Conservation (phyloP, 2,888 invertebrate species). For the Stenoptilia bipunctidactyla region DNA sequence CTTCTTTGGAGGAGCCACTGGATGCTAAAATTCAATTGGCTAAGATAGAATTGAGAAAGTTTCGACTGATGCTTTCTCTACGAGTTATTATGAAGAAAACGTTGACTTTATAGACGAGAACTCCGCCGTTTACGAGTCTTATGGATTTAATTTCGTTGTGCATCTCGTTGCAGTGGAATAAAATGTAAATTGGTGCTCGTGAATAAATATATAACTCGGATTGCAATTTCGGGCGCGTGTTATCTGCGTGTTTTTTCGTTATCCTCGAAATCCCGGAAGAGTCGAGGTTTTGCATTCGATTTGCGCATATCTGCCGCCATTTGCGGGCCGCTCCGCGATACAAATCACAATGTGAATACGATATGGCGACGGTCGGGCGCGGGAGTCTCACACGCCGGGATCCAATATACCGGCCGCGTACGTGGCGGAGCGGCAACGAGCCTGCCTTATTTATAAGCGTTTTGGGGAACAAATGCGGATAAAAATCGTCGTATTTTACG, state of each 20-base stretch:
- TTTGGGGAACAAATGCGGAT: too few species aligned
- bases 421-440: not conserved
- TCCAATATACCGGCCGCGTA: not conserved
- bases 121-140: not conserved
- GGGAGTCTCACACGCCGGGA: not conserved
- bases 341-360: constrained; percentile 58
- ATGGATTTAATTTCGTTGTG: not conserved
- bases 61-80: constrained; percentile 22
- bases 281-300: constrained; percentile 36
- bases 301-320: constrained; percentile 34
- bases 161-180: not conserved
- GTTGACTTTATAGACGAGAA: not conserved
- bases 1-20: constrained; percentile 27
- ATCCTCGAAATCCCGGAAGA: not conserved
- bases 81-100: constrained; percentile 6
- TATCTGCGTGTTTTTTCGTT: constrained; percentile 1
- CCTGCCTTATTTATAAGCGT: too few species aligned
- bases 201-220: too few species aligned
- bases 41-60: constrained; percentile 34
- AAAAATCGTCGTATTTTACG: too few species aligned
- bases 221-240: not conserved
- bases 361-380: constrained; percentile 28
- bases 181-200: too few species aligned
- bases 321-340: constrained; percentile 23
- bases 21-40: constrained; percentile 43